These are phyloP conservation scores for Erannis defoliaria DNA, from an alignment of 2,888 invertebrate genomes.

Conservation along the genomic window DNA sequence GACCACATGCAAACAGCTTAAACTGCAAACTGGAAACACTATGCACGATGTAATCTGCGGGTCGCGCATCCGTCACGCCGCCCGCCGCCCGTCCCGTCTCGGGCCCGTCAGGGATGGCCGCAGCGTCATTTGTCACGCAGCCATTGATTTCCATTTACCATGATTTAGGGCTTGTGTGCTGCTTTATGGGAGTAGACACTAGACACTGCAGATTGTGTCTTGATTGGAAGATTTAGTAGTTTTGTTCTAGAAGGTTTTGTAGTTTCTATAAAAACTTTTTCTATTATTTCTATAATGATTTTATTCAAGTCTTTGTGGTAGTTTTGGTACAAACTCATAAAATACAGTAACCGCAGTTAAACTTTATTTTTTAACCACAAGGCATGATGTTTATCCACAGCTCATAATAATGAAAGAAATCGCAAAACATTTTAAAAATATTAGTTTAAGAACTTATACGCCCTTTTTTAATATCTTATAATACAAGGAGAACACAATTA, in stretches of 20 bases:
- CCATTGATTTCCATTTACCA: constrained; percentile 59
- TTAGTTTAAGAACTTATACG: too few species aligned
- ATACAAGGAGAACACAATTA: too few species aligned
- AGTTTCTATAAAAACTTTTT: too few species aligned
- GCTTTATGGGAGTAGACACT: constrained; percentile 30
- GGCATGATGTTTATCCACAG: too few species aligned
- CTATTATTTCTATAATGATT: too few species aligned
- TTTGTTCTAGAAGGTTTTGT: background rate
- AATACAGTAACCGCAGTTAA: too few species aligned
- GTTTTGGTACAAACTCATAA: too few species aligned
- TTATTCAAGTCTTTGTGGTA: too few species aligned
- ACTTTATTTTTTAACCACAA: too few species aligned
- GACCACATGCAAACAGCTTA: constrained; percentile 21
- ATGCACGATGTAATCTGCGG: constrained; percentile 32
- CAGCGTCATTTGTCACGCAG: constrained; percentile 63
- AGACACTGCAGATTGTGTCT: constrained; percentile 33
- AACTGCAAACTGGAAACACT: constrained; percentile 30
- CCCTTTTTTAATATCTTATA: too few species aligned
- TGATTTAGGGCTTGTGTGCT: constrained; percentile 32
- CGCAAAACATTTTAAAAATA: too few species aligned
- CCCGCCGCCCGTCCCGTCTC: constrained; percentile 36
- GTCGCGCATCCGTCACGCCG: constrained; percentile 38
- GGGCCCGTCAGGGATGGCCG: constrained; percentile 51
- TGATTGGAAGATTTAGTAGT: constrained; percentile 28
- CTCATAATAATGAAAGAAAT: too few species aligned